Conservation (phyloP, 2,797 vertebrate species). For the Toxotes lorentzi region DNA sequence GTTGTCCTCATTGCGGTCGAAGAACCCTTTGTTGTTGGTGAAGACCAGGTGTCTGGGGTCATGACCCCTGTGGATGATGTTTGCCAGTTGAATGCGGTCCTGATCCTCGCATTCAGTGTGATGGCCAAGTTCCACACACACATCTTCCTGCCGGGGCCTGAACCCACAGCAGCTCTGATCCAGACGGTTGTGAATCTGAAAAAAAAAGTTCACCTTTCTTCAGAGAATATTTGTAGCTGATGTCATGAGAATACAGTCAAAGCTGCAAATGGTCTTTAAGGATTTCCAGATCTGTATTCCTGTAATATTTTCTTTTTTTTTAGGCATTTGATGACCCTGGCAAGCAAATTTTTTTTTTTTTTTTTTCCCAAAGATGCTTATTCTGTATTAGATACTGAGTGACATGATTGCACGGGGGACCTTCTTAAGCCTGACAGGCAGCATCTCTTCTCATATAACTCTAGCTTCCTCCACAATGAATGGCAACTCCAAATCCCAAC, state of each 20-base stretch:
- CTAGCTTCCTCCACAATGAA: conserved; percentile 12
- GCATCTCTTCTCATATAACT: neutral
- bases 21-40: conserved; percentile 92
- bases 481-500: neutral
- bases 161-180: conserved; percentile 96
- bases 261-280: neutral
- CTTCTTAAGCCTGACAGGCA: conserved; percentile 2
- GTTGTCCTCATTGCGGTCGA: conserved; percentile 95
- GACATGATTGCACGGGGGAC: neutral
- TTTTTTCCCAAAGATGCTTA: neutral
- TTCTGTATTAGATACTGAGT: neutral
- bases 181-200: conserved; percentile 93
- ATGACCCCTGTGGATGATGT: conserved; percentile 88
- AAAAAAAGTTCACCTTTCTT: conserved; percentile 21
- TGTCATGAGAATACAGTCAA: neutral
- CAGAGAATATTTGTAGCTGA: neutral
- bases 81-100: conserved; percentile 83
- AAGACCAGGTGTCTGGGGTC: conserved; percentile 91
- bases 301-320: neutral
- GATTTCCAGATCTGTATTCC: neutral
- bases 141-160: conserved; percentile 90
- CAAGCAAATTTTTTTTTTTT: neutral
- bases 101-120: conserved; percentile 84
- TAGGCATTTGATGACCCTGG: neutral
- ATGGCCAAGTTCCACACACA: conserved; percentile 84